A percentile compares a stretch with the other conserved stretches of the same genome.
These are phyloP conservation scores for Alviniconcha marisindica DNA, from an alignment of 1,140 invertebrate species.

Conservation along the genomic window DNA sequence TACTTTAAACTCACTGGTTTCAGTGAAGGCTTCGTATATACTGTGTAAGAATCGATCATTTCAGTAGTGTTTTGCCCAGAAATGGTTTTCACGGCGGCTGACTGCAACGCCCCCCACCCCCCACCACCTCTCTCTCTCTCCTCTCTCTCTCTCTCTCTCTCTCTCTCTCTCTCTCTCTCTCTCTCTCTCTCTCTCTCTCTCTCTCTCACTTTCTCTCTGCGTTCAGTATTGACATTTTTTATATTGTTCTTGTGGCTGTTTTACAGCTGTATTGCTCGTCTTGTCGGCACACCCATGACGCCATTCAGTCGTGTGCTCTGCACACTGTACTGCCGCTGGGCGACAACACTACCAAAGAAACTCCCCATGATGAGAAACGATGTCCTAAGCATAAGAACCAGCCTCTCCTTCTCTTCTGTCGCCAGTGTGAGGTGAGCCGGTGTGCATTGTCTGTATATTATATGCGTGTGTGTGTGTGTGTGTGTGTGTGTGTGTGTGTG, in stretches of 20 bases:
- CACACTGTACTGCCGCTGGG: not conserved
- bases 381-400: not conserved
- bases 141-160: not conserved
- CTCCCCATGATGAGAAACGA: not conserved
- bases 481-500: too few species aligned
- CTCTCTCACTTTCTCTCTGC: too few species aligned
- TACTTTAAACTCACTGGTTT: too few species aligned
- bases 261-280: not conserved
- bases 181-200: not conserved
- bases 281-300: not conserved
- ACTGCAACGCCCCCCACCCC: too few species aligned
- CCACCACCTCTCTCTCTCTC: not conserved
- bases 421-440: not conserved
- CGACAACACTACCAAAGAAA: not conserved
- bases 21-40: too few species aligned
- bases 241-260: not conserved
- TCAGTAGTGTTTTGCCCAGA: too few species aligned
- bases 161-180: not conserved
- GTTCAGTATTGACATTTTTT: not conserved
- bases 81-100: too few species aligned
- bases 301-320: not conserved
- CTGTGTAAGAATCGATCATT: too few species aligned
- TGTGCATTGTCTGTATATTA: not conserved
- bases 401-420: slow-evolving; percentile 6
- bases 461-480: too few species aligned